Base-by-base conservation (phyloP, 2,113 vertebrate species). In the Empidonax alnorum region DNA sequence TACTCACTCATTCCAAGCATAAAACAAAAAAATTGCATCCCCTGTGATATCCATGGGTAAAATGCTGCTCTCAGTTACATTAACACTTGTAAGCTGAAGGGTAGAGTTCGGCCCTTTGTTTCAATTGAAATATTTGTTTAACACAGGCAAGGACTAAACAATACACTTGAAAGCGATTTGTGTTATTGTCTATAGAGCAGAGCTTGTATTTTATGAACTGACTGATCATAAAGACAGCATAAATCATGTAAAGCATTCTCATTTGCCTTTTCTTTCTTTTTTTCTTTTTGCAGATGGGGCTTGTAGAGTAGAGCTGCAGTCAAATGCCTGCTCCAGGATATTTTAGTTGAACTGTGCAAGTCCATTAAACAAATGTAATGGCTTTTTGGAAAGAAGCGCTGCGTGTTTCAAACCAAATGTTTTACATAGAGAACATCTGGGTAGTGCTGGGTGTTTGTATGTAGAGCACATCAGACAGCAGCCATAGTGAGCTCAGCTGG, bases 391-490 rank as follows among this genome's bases (percentile, higher is more conserved):
- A 98, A 97, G 97, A 93, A 97, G 94, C 28, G 10, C 96, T 83
- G 86, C 50, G 1, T 97, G 94, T 97, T 97, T 97, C 94, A 96
- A 96, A 97, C 97, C 98, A 97, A 97, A 98, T 98, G 98, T 98
- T 98, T 98, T 97, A 97, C 98, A 98, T 89, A 97, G 96, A 97
- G 98, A 98, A 98, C 98, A 98, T 98, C 98, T 98, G 98, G 98
- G 97, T 97, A 97, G 87, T 93, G 94, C 94, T 97, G 80, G 96
- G 96, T 97, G 93, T 98, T 97, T 97, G 95, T 97, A 81, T 96
- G 95, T 95, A 83, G 91, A 96, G 96, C 84, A 95, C 97, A 98
- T 97, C 97, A 97, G 97, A 98, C 95, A 94, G 97, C 97, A 97
- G 94, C 97, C 91, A 27, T 98, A 96, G 94, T 77, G 94, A 97